Evolutionary conservation across 1,140 invertebrate species (phyloP), one percentile per base, ranked within the genome.

Genomic region (Teleogryllus occipitalis): DNA sequence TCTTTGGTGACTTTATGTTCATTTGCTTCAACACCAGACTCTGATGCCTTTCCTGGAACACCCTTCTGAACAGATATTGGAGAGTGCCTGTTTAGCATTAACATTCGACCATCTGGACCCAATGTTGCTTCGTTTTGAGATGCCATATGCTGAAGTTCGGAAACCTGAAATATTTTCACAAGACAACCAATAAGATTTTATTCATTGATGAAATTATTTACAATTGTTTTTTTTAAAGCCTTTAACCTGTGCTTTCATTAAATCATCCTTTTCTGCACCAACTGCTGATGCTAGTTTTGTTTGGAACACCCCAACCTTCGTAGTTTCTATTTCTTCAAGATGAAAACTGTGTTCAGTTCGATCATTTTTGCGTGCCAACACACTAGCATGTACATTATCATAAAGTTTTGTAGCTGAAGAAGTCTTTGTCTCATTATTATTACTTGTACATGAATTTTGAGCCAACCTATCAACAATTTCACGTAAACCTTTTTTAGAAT

Each of bases 31-130:
- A 39, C 80, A 14, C 82, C 79, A 65, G 27, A 77, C 49, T 82
- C 82, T 39, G 80, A 79, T 2, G 80, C 12, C 27, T 22, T 22
- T 77, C 8, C 15, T 18, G 47, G 18, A 3, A 10, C 12, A 21
- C 47, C 21, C 7, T 54, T 77, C 48, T 21, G 46, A n/a, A 12
- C 15, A 54, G 14, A 48, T 8, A 21, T 15, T 7, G n/a, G 7
- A 12, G 27, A 8, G n/a, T 21, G 14, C 74, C 81, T 75, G 76
- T 21, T 81, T 10, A 81, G 14, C 27, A 82, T 77, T 78, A 88
- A 82, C 48, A 89, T 85, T 83, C 90, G 89, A 39, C 91, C 92
- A 84, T 92, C 89, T 46, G 87, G 85, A 80, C 90, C 89, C 46
- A 93, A 82, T 48, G 90, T 85, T 21, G 88, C 90, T 80, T 88